Conservation (phyloP, 2,888 invertebrate genomes). For the Cheilosia pagana region DNA sequence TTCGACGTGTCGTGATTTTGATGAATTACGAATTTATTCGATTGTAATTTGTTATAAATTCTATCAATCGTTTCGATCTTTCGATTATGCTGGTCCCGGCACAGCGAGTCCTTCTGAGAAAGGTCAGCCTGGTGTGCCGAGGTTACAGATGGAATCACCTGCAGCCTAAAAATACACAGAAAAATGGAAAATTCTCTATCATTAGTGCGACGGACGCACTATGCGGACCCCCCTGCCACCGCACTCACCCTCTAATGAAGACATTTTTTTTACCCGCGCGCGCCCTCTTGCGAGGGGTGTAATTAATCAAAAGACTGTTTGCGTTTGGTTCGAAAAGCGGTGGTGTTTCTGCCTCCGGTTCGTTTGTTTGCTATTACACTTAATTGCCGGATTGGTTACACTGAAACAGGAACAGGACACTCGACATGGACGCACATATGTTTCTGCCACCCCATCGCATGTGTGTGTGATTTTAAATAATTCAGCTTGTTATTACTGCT, state of each 20-base stretch:
- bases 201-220: constrained; percentile 28
- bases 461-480: constrained; percentile 70
- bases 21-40: constrained; percentile 74
- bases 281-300: constrained; percentile 55
- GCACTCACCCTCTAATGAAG: constrained; percentile 61
- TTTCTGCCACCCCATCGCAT: constrained; percentile 47
- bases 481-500: constrained; percentile 68
- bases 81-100: constrained; percentile 52
- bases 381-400: constrained; percentile 75
- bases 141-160: constrained; percentile 55
- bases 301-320: constrained; percentile 75
- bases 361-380: constrained; percentile 72
- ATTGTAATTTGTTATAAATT: constrained; percentile 75
- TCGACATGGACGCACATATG: constrained; percentile 57
- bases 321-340: constrained; percentile 52
- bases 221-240: constrained; percentile 1
- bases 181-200: constrained; percentile 71
- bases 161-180: constrained; percentile 68
- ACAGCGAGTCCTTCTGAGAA: constrained; percentile 64
- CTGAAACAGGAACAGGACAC: constrained; percentile 51
- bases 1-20: constrained; percentile 64
- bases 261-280: constrained; percentile 50
- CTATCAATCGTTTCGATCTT: constrained; percentile 74
- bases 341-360: constrained; percentile 48
- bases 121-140: constrained; percentile 57